A percentile compares a stretch with the other conserved stretches of the same genome.
Conservation (phyloP, 2,113 vertebrate species). For the Peromyscus polionotus region DNA sequence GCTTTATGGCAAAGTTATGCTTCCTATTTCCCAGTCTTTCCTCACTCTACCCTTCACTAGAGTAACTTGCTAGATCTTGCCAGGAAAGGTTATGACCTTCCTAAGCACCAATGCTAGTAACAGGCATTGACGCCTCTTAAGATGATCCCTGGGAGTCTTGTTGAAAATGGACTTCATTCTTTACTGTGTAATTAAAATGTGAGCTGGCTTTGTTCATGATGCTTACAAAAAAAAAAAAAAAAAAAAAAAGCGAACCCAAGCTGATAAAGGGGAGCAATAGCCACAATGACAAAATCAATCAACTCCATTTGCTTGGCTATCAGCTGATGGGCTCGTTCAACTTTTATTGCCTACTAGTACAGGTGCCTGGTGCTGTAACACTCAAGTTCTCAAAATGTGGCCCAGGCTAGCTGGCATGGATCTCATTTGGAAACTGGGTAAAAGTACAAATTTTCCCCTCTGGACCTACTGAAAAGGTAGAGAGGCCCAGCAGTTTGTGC, state of each 20-base stretch:
- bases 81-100: neutral
- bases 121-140: constrained; percentile 50
- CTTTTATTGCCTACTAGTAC: neutral
- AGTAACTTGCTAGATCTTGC: neutral
- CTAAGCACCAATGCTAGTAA: neutral
- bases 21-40: constrained; percentile 45
- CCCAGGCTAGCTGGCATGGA: no score
- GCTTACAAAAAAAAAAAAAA: neutral
- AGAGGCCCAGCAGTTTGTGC: neutral
- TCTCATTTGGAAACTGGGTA: neutral
- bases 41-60: neutral
- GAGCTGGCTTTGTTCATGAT: constrained; percentile 37
- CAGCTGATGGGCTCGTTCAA: constrained; percentile 2
- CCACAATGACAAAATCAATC: constrained; percentile 16
- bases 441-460: neutral
- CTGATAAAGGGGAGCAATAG: neutral
- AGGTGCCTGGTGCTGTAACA: neutral
- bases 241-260: neutral
- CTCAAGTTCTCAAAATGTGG: neutral
- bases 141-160: constrained; percentile 15
- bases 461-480: neutral
- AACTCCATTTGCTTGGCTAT: constrained; percentile 28
- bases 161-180: constrained; percentile 65
- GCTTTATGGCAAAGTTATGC: neutral
- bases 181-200: constrained; percentile 63